Conservation (phyloP, 2,797 vertebrate species). For the Benthosema pterotum region DNA sequence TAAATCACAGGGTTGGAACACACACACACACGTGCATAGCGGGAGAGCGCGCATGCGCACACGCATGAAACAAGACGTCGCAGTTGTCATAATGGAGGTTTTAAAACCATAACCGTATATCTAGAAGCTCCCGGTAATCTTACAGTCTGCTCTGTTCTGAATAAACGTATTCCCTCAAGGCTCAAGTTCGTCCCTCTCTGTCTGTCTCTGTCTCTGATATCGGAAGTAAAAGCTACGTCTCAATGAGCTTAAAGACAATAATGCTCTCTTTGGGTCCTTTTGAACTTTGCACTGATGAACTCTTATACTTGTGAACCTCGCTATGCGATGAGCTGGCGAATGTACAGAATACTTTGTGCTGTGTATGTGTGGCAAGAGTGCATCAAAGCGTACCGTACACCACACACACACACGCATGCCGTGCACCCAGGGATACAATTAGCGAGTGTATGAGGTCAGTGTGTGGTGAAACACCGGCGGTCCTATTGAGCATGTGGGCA, state of each 20-base stretch:
- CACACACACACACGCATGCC: constrained; percentile 11
- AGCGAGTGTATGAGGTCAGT: not conserved
- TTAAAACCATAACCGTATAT: too few species aligned
- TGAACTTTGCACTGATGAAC: not conserved
- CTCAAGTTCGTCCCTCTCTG: too few species aligned
- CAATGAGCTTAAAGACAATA: not conserved
- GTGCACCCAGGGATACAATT: not conserved
- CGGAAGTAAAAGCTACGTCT: not conserved
- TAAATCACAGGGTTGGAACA: too few species aligned
- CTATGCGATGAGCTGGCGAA: too few species aligned
- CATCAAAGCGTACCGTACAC: not conserved
- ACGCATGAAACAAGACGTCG: not conserved
- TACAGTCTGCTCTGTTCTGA: not conserved
- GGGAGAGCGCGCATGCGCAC: too few species aligned
- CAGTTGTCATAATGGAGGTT: too few species aligned
- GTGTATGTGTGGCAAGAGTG: not conserved
- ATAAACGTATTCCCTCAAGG: constrained; percentile 3
- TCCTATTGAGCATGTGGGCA: too few species aligned
- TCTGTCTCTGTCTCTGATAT: constrained; percentile 3
- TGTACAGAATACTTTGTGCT: not conserved
- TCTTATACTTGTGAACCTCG: not conserved
- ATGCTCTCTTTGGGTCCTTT: not conserved
- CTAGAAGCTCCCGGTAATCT: too few species aligned
- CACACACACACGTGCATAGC: too few species aligned
- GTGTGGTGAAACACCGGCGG: too few species aligned